Conservation (phyloP, 2,113 vertebrate genomes). For the Merops nubicus region DNA sequence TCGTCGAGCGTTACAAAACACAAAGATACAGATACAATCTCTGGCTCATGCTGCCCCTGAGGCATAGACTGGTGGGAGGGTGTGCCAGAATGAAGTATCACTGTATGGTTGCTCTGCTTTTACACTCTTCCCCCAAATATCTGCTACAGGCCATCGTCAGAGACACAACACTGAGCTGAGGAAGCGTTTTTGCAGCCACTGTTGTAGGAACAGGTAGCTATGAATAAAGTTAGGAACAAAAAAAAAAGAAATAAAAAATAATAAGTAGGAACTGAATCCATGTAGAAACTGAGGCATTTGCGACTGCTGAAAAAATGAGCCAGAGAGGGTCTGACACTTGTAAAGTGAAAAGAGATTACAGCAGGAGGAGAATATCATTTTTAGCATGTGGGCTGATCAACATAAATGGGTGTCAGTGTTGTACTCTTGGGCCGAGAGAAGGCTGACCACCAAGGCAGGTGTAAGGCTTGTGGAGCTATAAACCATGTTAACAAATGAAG, state of each 20-base stretch:
- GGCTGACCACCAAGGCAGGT: neutral
- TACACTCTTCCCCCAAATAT: neutral
- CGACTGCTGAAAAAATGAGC: neutral
- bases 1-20: conserved; percentile 62
- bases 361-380: neutral
- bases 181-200: neutral
- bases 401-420: neutral
- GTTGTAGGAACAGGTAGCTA: neutral
- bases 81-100: conserved; percentile 45
- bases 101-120: neutral
- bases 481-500: neutral
- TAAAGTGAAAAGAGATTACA: neutral
- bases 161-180: neutral
- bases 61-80: conserved; percentile 65
- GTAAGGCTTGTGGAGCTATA: neutral
- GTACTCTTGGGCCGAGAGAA: neutral
- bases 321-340: neutral
- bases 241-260: neutral
- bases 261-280: neutral
- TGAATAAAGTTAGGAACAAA: neutral
- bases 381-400: neutral
- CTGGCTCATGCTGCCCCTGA: conserved; percentile 18
- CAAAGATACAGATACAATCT: conserved; percentile 66
- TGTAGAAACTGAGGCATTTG: neutral
- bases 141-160: conserved; percentile 1